These are phyloP conservation scores for Sigmodon hispidus DNA, from an alignment of 2,113 vertebrate genomes.

Conservation along the genomic window DNA sequence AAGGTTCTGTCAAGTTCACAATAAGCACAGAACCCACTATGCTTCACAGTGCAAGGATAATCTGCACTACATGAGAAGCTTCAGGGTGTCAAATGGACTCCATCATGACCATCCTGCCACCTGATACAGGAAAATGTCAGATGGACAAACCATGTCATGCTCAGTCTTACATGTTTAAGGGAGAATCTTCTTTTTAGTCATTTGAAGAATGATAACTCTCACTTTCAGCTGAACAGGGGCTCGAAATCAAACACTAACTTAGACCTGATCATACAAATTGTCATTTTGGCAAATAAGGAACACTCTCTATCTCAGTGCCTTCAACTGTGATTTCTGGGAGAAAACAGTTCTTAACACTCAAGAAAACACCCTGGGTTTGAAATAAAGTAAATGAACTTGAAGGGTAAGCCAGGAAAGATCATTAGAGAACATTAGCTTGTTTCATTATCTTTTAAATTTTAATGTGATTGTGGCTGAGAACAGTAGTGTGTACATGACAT, in stretches of 20 bases:
- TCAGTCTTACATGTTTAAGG: not conserved
- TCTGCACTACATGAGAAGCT: not conserved
- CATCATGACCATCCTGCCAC: not conserved
- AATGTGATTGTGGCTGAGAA: not conserved
- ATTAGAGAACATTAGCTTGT: not conserved
- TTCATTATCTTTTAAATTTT: slow-evolving; percentile 3
- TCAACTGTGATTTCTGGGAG: not conserved
- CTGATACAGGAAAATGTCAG: not conserved
- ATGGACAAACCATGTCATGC: not conserved
- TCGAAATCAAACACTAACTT: not conserved
- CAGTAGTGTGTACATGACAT: not conserved
- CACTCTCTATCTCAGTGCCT: not conserved
- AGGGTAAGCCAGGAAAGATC: not conserved
- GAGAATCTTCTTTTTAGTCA: not conserved
- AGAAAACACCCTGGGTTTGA: not conserved
- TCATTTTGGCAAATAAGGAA: not conserved
- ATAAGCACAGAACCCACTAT: not conserved
- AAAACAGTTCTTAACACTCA: slow-evolving; percentile 15
- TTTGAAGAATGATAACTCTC: not conserved
- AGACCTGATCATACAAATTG: not conserved
- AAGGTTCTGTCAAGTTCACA: not conserved
- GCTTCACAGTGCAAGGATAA: not conserved
- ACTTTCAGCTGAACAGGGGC: not conserved
- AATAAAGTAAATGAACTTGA: not conserved
- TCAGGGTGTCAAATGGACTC: not conserved